phyloP scores from a whole-genome alignment of 2,888 invertebrate species.

The Cremastobaeus sp. region DNA sequence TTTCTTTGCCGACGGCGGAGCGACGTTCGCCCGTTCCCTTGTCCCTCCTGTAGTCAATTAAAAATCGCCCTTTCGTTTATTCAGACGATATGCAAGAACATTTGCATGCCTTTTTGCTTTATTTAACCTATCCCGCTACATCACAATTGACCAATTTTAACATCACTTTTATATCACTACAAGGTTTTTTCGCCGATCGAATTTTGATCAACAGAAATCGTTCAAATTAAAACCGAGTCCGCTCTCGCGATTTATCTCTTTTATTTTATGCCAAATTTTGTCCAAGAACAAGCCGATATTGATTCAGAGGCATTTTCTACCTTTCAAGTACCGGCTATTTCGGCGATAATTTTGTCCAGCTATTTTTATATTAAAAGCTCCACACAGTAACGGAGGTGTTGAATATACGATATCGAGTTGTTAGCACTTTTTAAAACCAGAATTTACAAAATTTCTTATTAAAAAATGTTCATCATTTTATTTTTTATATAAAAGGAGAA shows the following conservation, averaged over 20 bases:
- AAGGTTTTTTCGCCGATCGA: constrained; percentile 15
- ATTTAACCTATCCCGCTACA: constrained; percentile 17
- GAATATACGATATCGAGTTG: too few relatives aligned
- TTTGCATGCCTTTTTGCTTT: constrained; percentile 35
- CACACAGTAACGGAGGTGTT: too few relatives aligned
- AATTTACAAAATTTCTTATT: too few relatives aligned
- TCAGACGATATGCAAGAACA: constrained; percentile 61
- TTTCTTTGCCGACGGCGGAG: constrained; percentile 59
- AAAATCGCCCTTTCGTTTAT: constrained; percentile 69
- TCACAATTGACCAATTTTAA: constrained; percentile 45
- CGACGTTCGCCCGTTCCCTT: constrained; percentile 49
- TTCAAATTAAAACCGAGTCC: constrained; percentile 2
- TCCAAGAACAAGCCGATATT: too few relatives aligned
- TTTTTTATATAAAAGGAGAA: constrained; percentile 44
- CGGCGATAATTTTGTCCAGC: too few relatives aligned
- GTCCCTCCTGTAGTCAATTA: constrained; percentile 60
- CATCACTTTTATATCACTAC: constrained; percentile 8
- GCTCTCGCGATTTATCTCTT: too few relatives aligned
- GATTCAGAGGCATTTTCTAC: too few relatives aligned
- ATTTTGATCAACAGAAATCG: constrained; percentile 16
- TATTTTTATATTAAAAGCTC: too few relatives aligned
- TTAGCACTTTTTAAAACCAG: too few relatives aligned
- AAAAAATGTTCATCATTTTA: too few relatives aligned
- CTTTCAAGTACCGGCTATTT: too few relatives aligned
- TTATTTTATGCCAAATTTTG: too few relatives aligned